phyloP scores from a whole-genome alignment of 2,797 vertebrate species.

The Fistularia commersonii region DNA sequence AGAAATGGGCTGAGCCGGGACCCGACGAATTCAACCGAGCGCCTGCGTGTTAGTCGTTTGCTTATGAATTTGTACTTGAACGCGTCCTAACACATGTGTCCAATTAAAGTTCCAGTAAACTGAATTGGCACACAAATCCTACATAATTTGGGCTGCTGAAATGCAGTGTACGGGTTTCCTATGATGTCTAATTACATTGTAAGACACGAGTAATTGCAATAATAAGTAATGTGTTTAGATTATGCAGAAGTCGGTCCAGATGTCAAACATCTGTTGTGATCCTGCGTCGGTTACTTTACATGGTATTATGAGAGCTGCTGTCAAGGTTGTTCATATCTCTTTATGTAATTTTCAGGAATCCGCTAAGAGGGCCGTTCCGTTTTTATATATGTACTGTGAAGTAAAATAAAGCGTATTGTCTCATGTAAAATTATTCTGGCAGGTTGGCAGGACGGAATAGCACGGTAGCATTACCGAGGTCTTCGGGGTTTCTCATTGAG shows the following conservation, averaged over 20 bases:
- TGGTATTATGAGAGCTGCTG: conserved; percentile 50
- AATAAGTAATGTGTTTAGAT: conserved; percentile 64
- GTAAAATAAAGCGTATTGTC: conserved; percentile 34
- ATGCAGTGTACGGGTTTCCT: conserved; percentile 51
- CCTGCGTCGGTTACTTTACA: conserved; percentile 45
- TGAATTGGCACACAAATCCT: conserved; percentile 39
- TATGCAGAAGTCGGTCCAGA: conserved; percentile 62
- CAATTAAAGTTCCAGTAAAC: conserved; percentile 59
- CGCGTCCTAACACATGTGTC: conserved; percentile 46
- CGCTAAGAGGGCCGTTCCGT: too few species aligned
- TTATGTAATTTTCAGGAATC: conserved; percentile 29
- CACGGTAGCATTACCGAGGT: conserved; percentile 41
- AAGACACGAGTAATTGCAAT: conserved; percentile 60
- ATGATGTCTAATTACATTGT: conserved; percentile 61
- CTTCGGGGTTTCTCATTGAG: conserved; percentile 12
- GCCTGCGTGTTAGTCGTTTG: conserved; percentile 14
- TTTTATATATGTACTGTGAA: neutral
- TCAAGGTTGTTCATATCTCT: conserved; percentile 38
- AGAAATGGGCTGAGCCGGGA: neutral
- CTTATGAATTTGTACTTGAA: conserved; percentile 36
- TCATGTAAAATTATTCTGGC: neutral
- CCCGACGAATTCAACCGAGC: conserved; percentile 8
- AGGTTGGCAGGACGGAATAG: too few species aligned
- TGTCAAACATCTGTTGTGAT: conserved; percentile 67
- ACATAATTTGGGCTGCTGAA: conserved; percentile 56